A percentile compares a stretch with the other conserved stretches of the same genome.
Evolutionary conservation across 2,113 vertebrate genomes (phyloP).

Genomic region (Gobiocypris rarus): DNA sequence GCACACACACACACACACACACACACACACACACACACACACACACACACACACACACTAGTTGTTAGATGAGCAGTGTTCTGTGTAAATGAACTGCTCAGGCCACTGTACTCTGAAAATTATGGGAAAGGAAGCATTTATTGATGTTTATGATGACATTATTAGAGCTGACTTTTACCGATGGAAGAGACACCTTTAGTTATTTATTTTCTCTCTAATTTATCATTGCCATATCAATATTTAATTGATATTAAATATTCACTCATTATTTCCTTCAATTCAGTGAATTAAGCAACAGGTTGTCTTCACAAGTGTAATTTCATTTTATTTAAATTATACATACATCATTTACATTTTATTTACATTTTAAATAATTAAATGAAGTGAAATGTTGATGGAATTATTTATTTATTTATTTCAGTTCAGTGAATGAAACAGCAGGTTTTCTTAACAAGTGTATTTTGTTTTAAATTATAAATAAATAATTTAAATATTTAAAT

Average conservation of each 20-base stretch:
- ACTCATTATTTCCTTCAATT: background rate
- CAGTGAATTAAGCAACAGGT: background rate
- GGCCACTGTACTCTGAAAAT: background rate
- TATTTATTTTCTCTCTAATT: background rate
- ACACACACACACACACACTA: background rate
- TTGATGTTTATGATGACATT: background rate
- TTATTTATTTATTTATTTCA: background rate
- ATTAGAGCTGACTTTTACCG: background rate
- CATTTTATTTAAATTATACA: background rate
- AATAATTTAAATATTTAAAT: no score
- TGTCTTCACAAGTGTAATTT: background rate
- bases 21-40: no score
- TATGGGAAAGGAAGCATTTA: background rate
- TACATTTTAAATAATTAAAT: no score
- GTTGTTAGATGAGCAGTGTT: background rate
- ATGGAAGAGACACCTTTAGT: background rate
- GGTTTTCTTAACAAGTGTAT: background rate
- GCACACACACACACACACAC: no score
- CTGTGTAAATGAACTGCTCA: background rate
- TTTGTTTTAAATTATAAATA: background rate
- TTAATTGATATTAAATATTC: background rate
- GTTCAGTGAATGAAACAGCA: background rate
- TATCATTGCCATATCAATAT: background rate
- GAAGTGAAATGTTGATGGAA: background rate
- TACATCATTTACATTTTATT: background rate